These are phyloP conservation scores for Hybognathus amarus DNA, from an alignment of 2,797 vertebrate genomes.

Conservation along the genomic window DNA sequence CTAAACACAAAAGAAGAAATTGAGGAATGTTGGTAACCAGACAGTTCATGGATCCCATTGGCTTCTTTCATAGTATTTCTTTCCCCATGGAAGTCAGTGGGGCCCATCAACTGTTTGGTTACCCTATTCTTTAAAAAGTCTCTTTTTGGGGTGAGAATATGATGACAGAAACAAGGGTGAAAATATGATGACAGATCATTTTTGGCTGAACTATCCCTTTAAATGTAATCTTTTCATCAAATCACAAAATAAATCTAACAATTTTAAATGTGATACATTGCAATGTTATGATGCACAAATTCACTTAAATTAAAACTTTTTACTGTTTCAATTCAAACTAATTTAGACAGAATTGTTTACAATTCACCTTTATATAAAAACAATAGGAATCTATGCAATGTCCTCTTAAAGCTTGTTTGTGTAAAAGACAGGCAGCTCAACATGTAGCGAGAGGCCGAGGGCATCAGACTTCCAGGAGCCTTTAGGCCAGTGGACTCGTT, in stretches of 20 bases:
- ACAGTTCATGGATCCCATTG: no score
- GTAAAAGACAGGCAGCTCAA: background rate
- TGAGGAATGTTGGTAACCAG: no score
- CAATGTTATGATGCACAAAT: background rate
- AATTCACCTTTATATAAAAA: background rate
- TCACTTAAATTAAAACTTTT: background rate
- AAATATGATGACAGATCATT: no score
- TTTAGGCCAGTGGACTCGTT: background rate
- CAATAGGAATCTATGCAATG: background rate
- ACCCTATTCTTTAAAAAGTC: no score
- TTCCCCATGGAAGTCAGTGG: no score
- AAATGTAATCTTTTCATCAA: background rate
- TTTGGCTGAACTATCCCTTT: background rate
- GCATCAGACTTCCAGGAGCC: slow-evolving; percentile 1
- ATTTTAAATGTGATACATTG: background rate
- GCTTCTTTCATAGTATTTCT: no score
- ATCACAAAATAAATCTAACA: background rate
- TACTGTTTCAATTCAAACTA: background rate
- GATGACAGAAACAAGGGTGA: no score
- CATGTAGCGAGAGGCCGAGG: background rate
- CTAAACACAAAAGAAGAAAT: no score
- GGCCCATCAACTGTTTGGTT: no score
- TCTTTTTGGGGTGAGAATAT: no score
- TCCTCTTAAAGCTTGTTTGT: background rate
- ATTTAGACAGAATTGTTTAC: background rate